Evolutionary conservation across 2,888 invertebrate species (phyloP), one percentile per base, ranked within the genome.

Genomic region (Eueremaeus valkanovi): DNA sequence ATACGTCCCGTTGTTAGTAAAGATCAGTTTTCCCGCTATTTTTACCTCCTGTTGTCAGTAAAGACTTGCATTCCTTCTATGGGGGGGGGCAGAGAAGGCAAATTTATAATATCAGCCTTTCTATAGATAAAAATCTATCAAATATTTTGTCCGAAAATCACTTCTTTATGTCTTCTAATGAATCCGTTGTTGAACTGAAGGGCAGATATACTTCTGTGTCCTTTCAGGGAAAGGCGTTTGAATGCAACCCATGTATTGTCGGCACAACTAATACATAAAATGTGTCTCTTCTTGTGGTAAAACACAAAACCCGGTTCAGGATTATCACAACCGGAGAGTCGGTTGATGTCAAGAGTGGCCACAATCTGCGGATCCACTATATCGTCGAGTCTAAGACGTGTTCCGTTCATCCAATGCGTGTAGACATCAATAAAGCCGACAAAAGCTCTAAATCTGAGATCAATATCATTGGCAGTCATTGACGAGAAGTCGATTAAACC

Each of bases 121-220:
- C n/a, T n/a, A n/a, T n/a, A n/a, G n/a, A n/a, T n/a, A n/a, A n/a
- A n/a, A n/a, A n/a, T n/a, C n/a, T n/a, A n/a, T n/a, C n/a, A n/a
- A n/a, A n/a, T n/a, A n/a, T n/a, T n/a, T n/a, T n/a, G 51, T 27
- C 55, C 27, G 11, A 55, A 55, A 55, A 55, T 55, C 24, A 55
- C 55, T 24, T n/a, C 24, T 55, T 55, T 55, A 27, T 55, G 42
- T 73, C 27, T 36, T 8, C 40, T 74, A 40, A 94, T 84, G 83
- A 89, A 95, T 11, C 95, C 95, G 86, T 93, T 93, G 83, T 89
- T 89, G 85, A 96, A 96, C 82, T 93, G 92, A 80, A 84, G 81
- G 3, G 93, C 91, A 72, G 86, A 87, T 88, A 95, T 92, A 80
- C 87, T 85, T 82, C 87, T 89, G 82, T 88, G 90, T 13, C 89